Percentiles rank a stretch among this genome's conserved stretches.
Evolutionary conservation across 30 jellyfish, hydroid and myxozoan species (phyloP).

Genomic region (Mastigias papua): DNA sequence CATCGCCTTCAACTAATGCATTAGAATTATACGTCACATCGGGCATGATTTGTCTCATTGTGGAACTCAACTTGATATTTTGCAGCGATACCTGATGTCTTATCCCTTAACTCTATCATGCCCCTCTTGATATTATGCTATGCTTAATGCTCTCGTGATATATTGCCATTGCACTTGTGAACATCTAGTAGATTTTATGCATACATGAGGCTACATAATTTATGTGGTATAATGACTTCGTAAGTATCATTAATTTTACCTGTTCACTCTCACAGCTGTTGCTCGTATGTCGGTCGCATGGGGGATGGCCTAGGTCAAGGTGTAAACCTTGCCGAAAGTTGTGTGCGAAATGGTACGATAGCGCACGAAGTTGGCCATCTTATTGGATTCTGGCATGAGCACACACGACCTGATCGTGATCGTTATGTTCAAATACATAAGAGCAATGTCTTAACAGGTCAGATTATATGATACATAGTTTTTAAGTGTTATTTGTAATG

Average conservation of each 20-base stretch:
- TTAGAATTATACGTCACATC: too few species aligned
- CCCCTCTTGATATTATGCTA: too few species aligned
- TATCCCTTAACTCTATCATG: too few species aligned
- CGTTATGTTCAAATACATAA: slow-evolving; percentile 54
- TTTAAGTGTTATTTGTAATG: not conserved
- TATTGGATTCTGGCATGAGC: slow-evolving; percentile 97
- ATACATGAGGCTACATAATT: too few species aligned
- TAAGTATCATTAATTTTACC: too few species aligned
- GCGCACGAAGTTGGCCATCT: slow-evolving; percentile 88
- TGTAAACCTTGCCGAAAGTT: slow-evolving; percentile 73
- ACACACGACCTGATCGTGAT: slow-evolving; percentile 93
- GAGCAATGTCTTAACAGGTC: slow-evolving; percentile 67
- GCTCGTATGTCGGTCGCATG: slow-evolving; percentile 95
- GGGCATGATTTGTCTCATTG: too few species aligned
- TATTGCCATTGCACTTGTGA: not conserved
- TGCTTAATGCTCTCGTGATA: not conserved
- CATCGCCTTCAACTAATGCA: too few species aligned
- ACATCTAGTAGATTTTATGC: not conserved
- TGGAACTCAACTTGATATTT: too few species aligned
- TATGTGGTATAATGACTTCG: too few species aligned
- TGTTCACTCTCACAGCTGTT: slow-evolving; percentile 54
- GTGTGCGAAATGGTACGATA: slow-evolving; percentile 78
- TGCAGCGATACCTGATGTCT: too few species aligned
- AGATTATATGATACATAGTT: not conserved
- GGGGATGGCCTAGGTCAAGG: slow-evolving; percentile 90